Conservation (phyloP, 2,797 vertebrate species). For the Dendrocincla fuliginosa region DNA sequence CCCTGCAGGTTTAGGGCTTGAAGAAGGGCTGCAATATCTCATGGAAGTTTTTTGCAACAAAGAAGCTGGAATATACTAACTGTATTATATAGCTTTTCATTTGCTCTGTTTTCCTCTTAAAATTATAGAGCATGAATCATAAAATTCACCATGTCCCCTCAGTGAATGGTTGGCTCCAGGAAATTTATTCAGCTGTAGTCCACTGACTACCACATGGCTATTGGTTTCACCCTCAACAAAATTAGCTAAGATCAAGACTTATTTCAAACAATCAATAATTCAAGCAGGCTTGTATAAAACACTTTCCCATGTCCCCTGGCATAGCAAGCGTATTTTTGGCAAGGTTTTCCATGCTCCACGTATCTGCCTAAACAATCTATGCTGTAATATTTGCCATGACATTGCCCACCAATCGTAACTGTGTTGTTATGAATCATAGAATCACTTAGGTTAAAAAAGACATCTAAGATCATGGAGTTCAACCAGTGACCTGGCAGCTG, state of each 20-base stretch:
- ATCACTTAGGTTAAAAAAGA: not conserved
- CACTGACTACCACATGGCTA: not conserved
- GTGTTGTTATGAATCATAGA: not conserved
- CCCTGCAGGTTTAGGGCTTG: not conserved
- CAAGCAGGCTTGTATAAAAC: not conserved
- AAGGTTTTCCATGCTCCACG: not conserved
- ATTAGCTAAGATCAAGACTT: not conserved
- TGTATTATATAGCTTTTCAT: not conserved
- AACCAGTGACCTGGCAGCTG: rapidly evolving
- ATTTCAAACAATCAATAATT: not conserved
- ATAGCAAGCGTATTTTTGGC: not conserved
- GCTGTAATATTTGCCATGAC: not conserved
- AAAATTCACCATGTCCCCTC: not conserved
- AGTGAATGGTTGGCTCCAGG: not conserved
- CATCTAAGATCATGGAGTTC: not conserved
- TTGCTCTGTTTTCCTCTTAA: not conserved
- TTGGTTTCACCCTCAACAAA: not conserved
- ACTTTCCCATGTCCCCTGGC: not conserved
- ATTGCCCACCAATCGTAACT: not conserved
- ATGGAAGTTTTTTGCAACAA: not conserved
- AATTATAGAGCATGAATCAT: not conserved
- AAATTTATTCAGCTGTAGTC: not conserved
- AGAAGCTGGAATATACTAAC: not conserved
- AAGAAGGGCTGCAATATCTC: not conserved
- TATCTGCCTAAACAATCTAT: not conserved